Evolutionary conservation across 2,113 vertebrate genomes (phyloP).

Genomic region (Chinchilla lanigera): DNA sequence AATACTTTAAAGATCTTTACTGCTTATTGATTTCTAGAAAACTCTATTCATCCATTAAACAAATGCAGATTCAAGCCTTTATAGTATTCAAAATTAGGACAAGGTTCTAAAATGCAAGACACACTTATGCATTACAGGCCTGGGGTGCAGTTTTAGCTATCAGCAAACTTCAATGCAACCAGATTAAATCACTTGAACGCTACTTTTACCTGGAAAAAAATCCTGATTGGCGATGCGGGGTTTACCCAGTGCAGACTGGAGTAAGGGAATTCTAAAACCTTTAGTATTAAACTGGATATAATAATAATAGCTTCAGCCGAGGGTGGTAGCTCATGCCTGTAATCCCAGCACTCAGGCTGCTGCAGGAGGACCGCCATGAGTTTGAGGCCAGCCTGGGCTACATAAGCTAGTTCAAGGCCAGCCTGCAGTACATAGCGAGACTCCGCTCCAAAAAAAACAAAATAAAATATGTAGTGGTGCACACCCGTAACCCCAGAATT

Average conservation of each 20-base stretch:
- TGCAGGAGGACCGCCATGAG: neutral
- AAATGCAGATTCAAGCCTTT: constrained; percentile 32
- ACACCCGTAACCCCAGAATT: too few relatives aligned
- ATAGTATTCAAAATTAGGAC: neutral
- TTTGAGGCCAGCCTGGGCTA: neutral
- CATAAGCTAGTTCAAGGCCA: neutral
- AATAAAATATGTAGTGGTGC: too few relatives aligned
- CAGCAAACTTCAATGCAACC: neutral
- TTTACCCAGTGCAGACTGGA: neutral
- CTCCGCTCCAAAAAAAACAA: neutral
- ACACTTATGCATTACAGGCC: neutral
- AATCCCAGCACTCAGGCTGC: neutral
- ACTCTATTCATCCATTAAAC: constrained; percentile 4
- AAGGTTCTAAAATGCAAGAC: neutral
- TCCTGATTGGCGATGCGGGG: neutral
- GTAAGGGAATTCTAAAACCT: neutral
- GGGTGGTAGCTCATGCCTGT: neutral
- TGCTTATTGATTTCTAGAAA: constrained; percentile 45
- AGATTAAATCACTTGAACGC: neutral
- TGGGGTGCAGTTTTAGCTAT: neutral
- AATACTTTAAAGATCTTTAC: constrained; percentile 29
- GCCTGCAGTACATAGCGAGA: neutral
- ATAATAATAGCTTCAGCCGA: neutral
- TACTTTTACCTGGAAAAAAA: neutral
- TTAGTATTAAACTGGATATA: neutral